Evolutionary conservation across 2,888 invertebrate species (phyloP), one percentile per base, ranked within the genome.

Genomic region (Tricholauxania praeusta): DNA sequence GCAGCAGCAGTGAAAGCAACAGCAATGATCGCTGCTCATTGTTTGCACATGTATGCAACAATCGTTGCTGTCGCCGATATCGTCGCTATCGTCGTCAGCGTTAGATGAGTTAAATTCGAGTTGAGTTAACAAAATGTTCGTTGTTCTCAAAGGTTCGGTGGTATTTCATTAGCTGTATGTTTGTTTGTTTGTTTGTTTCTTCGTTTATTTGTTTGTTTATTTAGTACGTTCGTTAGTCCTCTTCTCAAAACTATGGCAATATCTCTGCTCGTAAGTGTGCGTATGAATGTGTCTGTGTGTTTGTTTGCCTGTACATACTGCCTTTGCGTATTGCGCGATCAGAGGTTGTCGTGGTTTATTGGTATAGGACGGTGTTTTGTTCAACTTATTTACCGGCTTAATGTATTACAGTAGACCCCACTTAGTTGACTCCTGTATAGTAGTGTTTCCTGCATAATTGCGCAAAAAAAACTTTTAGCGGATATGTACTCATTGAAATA

Each of bases 31-130:
- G 68, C 49, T 17, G 57, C 68, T 10, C 22, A 22, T 55, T 67
- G 66, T 72, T 70, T 60, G 57, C 63, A 66, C 65, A 59, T 72
- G 70, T 60, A 62, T 70, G 72, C 74, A 72, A 62, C 65, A 53
- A 65, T 59, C 49, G 55, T 39, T 39, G 39, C 10, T 39, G 39
- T 39, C 10, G 39, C 10, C 39, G 39, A 10, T 39, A 39, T 39
- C 39, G 32, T 32, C 32, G 32, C 32, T 39, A 39, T 39, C 39
- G 28, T 28, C 39, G 39, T 39, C 39, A 39, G 39, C 39, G 39
- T 70, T 70, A 52, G 62, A 63, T 52, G 52, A 70, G 15, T 19
- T 51, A 60, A 52, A 51, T 28, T 39, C 39, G 39, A 39, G 39
- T 39, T 39, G 39, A 39, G 49, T 22, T 39, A 39, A 5, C 12